phyloP scores from a whole-genome alignment of 2,888 invertebrate species.

The Phyllotreta striolata region DNA sequence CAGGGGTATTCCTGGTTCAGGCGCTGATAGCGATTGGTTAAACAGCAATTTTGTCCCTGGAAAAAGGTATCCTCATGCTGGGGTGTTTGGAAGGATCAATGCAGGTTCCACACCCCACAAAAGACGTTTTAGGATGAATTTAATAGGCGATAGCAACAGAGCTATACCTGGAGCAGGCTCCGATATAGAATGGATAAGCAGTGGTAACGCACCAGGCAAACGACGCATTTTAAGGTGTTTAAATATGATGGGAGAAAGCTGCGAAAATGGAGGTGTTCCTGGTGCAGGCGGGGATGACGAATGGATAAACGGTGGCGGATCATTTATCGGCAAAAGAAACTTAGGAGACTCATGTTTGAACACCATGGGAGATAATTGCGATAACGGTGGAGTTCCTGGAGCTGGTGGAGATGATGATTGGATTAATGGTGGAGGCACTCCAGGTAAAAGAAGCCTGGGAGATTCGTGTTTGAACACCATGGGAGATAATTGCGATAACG shows the following conservation, averaged over 20 bases:
- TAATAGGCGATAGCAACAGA: slow-evolving; percentile 34
- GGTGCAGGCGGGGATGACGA: slow-evolving; percentile 58
- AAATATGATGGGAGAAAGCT: slow-evolving; percentile 66
- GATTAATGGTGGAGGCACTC: slow-evolving; percentile 12
- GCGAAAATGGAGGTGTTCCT: slow-evolving; percentile 62
- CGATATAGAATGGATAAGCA: slow-evolving; percentile 44
- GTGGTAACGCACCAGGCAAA: slow-evolving; percentile 46
- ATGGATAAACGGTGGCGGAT: slow-evolving; percentile 41
- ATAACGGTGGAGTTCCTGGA: slow-evolving; percentile 32
- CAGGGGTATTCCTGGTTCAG: slow-evolving; percentile 12
- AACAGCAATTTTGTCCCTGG: neutral
- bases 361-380: slow-evolving; percentile 66
- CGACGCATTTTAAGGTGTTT: slow-evolving; percentile 48
- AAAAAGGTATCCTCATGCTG: too few relatives aligned
- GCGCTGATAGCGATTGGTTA: slow-evolving; percentile 17
- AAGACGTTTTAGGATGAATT: slow-evolving; percentile 2
- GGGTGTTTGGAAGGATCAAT: neutral
- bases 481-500: slow-evolving; percentile 59
- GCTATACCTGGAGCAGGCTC: slow-evolving; percentile 45
- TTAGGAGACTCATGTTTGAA: slow-evolving; percentile 50
- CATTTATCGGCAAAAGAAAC: slow-evolving; percentile 41
- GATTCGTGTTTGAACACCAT: slow-evolving; percentile 59
- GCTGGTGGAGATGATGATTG: slow-evolving; percentile 10
- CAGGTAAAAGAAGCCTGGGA: slow-evolving; percentile 38
- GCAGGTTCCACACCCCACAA: slow-evolving; percentile 19